phyloP scores from a whole-genome alignment of 2,888 invertebrate genomes.

The Ennomos quercinarius region DNA sequence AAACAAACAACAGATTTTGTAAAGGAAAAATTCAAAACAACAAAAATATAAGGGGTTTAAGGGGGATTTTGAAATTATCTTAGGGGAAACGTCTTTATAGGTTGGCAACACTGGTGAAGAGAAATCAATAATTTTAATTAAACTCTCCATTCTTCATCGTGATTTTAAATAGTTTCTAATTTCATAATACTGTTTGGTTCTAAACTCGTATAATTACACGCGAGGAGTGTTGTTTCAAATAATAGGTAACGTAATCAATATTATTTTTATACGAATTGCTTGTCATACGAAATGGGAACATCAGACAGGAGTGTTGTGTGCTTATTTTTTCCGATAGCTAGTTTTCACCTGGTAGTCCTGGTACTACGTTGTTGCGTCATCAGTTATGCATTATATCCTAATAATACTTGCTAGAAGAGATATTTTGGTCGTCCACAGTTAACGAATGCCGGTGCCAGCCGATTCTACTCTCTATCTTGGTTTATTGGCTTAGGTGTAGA shows the following conservation, averaged over 20 bases:
- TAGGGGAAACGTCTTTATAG: too few species aligned
- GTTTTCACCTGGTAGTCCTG: conserved; percentile 9
- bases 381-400: conserved; percentile 12
- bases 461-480: too few species aligned
- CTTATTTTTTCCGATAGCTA: conserved; percentile 1
- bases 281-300: not conserved
- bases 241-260: conserved; percentile 13
- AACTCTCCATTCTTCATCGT: too few species aligned
- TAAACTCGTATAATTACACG: not conserved
- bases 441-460: conserved; percentile 1
- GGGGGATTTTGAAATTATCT: too few species aligned
- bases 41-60: too few species aligned
- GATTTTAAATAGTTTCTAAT: not conserved
- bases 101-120: too few species aligned
- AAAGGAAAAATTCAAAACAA: too few species aligned
- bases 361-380: conserved; percentile 26
- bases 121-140: too few species aligned
- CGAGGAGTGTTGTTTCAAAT: conserved; percentile 16
- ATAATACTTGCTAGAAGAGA: not conserved
- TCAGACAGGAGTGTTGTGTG: conserved; percentile 8
- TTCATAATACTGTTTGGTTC: too few species aligned
- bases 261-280: not conserved
- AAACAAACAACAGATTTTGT: too few species aligned
- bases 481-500: too few species aligned
- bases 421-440: not conserved